These are phyloP conservation scores for Noctua comes DNA, from an alignment of 2,888 invertebrate species.

Conservation along the genomic window DNA sequence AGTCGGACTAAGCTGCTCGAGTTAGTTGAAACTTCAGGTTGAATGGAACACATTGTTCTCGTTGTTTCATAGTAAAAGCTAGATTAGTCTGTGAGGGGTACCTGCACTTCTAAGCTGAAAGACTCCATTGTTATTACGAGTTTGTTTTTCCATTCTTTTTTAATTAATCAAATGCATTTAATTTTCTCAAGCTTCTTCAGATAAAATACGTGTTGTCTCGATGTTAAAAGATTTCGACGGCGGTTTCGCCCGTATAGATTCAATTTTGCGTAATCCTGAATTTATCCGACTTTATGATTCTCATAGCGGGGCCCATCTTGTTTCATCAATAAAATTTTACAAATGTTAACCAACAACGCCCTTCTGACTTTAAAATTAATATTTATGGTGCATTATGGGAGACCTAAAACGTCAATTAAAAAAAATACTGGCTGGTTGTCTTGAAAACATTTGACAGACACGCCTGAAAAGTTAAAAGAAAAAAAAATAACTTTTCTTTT, in stretches of 20 bases:
- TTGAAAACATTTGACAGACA: neutral
- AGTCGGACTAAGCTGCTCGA: slow-evolving; percentile 1
- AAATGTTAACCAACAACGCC: too few relatives aligned
- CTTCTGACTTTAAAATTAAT: neutral
- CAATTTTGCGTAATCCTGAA: neutral
- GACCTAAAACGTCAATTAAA: neutral
- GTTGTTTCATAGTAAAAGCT: slow-evolving; percentile 40
- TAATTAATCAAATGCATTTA: neutral
- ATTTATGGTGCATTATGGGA: slow-evolving; percentile 4
- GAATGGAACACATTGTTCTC: slow-evolving; percentile 47
- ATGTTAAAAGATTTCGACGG: neutral
- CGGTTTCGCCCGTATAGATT: neutral
- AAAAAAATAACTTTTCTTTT: neutral
- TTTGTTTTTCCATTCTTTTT: neutral
- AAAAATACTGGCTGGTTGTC: slow-evolving; percentile 11
- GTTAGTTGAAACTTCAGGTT: slow-evolving; percentile 15
- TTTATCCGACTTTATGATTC: neutral
- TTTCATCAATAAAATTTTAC: neutral
- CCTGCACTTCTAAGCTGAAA: slow-evolving; percentile 38
- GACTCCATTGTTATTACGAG: slow-evolving; percentile 13
- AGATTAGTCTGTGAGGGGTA: slow-evolving; percentile 22
- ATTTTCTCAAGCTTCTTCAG: neutral
- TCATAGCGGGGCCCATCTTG: neutral
- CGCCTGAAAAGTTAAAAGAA: neutral
- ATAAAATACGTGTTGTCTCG: neutral